These are phyloP conservation scores for Lathronympha strigana DNA, from an alignment of 2,888 invertebrate species.

Conservation along the genomic window DNA sequence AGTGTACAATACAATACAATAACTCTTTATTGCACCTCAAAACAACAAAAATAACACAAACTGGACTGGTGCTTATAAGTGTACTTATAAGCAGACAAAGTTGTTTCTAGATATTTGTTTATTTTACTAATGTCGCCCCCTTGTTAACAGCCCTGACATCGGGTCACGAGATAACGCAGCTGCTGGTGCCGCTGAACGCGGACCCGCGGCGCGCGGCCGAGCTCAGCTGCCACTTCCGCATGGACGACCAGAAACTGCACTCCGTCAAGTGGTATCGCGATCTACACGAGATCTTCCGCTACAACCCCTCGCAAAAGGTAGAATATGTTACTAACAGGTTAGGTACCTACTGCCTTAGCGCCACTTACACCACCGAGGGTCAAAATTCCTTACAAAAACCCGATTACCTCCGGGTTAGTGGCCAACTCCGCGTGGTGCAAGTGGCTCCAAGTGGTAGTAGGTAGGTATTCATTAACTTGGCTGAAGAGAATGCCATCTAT, in stretches of 20 bases:
- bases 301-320: constrained; percentile 69
- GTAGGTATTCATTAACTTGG: too few relatives aligned
- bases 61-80: too few relatives aligned
- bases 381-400: not conserved
- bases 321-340: constrained; percentile 51
- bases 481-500: too few relatives aligned
- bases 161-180: constrained; percentile 76
- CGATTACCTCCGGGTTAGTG: too few relatives aligned
- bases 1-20: too few relatives aligned
- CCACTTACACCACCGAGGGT: too few relatives aligned
- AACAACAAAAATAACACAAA: too few relatives aligned
- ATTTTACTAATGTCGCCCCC: not conserved
- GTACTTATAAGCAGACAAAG: too few relatives aligned
- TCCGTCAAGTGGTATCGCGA: constrained; percentile 81
- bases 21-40: too few relatives aligned
- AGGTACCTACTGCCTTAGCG: too few relatives aligned
- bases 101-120: not conserved
- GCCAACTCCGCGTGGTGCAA: too few relatives aligned
- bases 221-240: constrained; percentile 77
- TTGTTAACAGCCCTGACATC: constrained; percentile 69
- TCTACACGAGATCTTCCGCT: constrained; percentile 78
- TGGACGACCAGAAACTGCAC: constrained; percentile 76
- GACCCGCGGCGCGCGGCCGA: constrained; percentile 79
- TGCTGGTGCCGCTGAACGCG: constrained; percentile 76
- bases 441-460: too few relatives aligned